Evolutionary conservation across 2,113 vertebrate species (phyloP).

Genomic region (Sylvia atricapilla): DNA sequence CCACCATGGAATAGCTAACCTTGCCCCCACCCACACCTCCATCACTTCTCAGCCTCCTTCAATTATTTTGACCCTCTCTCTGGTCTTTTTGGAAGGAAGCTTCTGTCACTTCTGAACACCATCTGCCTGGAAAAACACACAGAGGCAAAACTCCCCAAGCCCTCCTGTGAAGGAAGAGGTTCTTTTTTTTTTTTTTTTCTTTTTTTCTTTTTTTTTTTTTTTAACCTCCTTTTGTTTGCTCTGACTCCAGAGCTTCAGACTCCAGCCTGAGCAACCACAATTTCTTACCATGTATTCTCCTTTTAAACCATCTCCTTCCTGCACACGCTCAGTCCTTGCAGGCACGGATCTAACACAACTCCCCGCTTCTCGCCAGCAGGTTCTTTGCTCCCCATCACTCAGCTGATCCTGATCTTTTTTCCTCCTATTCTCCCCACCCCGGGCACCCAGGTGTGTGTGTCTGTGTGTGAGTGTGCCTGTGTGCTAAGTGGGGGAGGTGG

Average conservation of each 20-base stretch:
- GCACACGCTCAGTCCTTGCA: slow-evolving; percentile 60
- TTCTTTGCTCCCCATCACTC: slow-evolving; percentile 64
- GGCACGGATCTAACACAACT: slow-evolving; percentile 62
- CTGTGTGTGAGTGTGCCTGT: slow-evolving; percentile 7
- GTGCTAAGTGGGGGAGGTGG: background rate
- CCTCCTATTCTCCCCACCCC: background rate
- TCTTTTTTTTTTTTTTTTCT: background rate
- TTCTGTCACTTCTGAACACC: slow-evolving; percentile 29
- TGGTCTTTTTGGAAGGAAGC: slow-evolving; percentile 23
- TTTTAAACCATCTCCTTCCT: slow-evolving; percentile 55
- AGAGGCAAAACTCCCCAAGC: background rate
- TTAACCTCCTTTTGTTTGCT: background rate
- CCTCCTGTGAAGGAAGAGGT: background rate
- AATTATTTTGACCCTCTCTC: slow-evolving; percentile 25
- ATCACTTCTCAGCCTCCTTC: background rate
- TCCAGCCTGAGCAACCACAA: slow-evolving; percentile 30
- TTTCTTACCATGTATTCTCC: slow-evolving; percentile 63
- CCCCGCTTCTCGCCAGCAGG: slow-evolving; percentile 53
- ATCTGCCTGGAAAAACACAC: background rate
- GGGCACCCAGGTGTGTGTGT: slow-evolving; percentile 23
- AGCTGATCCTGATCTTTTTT: slow-evolving; percentile 67
- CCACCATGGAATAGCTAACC: slow-evolving; percentile 40
- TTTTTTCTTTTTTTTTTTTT: background rate
- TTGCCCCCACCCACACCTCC: slow-evolving; percentile 34
- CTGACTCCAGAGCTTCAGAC: slow-evolving; percentile 3